Percentiles rank a stretch among this genome's conserved stretches.
phyloP scores from a whole-genome alignment of 2,113 vertebrate species.

The Ictalurus furcatus region DNA sequence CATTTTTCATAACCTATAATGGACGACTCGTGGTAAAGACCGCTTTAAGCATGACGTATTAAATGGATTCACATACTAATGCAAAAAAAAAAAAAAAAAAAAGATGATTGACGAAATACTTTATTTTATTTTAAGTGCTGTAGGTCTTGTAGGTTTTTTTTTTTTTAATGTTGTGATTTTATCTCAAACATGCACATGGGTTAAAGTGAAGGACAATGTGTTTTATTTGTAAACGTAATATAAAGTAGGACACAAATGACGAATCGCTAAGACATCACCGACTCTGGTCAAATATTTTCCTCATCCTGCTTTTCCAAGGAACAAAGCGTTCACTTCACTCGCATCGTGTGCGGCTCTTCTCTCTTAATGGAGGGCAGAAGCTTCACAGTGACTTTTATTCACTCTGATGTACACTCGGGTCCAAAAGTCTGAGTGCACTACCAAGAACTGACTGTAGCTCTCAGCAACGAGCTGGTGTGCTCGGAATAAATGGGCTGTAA shows the following conservation, averaged over 20 bases:
- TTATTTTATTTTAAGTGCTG: not conserved
- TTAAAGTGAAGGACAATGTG: not conserved
- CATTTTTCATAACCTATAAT: not conserved
- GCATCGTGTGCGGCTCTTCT: conserved; percentile 34
- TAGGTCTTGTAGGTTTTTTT: not conserved
- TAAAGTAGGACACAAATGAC: not conserved
- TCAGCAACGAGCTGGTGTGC: not conserved
- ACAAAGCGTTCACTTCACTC: conserved; percentile 46
- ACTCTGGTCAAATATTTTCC: not conserved
- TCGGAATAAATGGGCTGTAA: conserved; percentile 24
- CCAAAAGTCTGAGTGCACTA: conserved; percentile 23
- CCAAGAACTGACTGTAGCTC: conserved; percentile 15
- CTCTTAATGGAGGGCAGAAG: conserved; percentile 35
- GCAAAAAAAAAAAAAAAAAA: not conserved
- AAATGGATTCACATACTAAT: not conserved
- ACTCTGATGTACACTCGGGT: conserved; percentile 23
- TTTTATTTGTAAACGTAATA: not conserved
- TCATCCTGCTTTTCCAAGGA: not conserved
- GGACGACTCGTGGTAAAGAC: not conserved
- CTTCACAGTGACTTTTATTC: conserved; percentile 38
- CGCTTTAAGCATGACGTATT: not conserved
- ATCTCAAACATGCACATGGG: not conserved
- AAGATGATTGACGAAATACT: not conserved
- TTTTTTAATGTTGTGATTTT: not conserved
- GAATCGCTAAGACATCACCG: not conserved